Conservation (phyloP, 1,140 invertebrate genomes). For the Conopomorpha cramerella region DNA sequence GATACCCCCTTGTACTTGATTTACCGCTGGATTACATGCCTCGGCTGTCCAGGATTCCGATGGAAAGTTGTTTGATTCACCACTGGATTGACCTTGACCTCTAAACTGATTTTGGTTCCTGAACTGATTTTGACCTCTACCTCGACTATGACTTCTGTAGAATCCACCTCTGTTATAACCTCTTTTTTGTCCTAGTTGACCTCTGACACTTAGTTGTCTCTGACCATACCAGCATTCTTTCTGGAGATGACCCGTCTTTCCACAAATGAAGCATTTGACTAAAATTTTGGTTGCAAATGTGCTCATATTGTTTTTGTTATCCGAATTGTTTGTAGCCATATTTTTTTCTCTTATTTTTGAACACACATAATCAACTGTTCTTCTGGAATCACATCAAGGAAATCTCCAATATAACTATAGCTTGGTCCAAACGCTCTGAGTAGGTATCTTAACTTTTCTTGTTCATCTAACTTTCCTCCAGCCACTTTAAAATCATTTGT, state of each 20-base stretch:
- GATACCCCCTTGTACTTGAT: too few species aligned
- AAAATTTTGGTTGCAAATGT: slow-evolving; percentile 16
- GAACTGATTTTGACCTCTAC: background rate
- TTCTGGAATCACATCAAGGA: slow-evolving; percentile 23
- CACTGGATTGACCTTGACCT: slow-evolving; percentile 10
- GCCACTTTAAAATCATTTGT: slow-evolving; percentile 25
- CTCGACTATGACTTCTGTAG: slow-evolving; percentile 11
- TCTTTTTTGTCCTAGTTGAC: slow-evolving; percentile 13
- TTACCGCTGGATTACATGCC: too few species aligned
- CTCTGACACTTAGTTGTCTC: slow-evolving; percentile 12
- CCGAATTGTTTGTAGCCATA: slow-evolving; percentile 9
- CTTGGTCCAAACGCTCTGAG: slow-evolving; percentile 20
- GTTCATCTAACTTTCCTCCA: slow-evolving; percentile 20
- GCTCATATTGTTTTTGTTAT: slow-evolving; percentile 19
- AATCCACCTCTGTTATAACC: slow-evolving; percentile 14
- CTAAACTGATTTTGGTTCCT: slow-evolving; percentile 1
- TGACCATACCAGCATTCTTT: slow-evolving; percentile 19
- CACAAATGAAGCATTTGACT: slow-evolving; percentile 21
- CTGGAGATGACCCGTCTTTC: slow-evolving; percentile 20
- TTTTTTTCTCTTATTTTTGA: slow-evolving; percentile 39
- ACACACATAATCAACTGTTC: slow-evolving; percentile 38
- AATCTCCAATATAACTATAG: slow-evolving; percentile 25
- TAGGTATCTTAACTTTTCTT: too few species aligned
- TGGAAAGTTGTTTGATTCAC: too few species aligned
- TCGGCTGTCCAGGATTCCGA: too few species aligned